phyloP scores from a whole-genome alignment of 2,888 invertebrate genomes.

The Anthrax anthrax region DNA sequence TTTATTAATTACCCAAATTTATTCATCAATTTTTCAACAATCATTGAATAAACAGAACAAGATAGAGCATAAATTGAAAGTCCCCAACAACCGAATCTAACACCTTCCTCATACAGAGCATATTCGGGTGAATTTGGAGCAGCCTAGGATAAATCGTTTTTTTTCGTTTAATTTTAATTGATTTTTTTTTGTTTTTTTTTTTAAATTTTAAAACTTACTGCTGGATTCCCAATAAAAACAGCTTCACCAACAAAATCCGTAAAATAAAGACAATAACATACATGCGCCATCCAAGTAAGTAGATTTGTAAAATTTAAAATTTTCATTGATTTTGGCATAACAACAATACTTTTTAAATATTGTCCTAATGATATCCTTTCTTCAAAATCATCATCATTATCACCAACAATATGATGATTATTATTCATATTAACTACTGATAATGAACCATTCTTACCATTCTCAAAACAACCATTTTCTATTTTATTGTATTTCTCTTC shows the following conservation, averaged over 20 bases:
- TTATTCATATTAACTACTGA: constrained; percentile 1
- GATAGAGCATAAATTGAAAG: constrained; percentile 35
- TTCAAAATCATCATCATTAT: constrained; percentile 11
- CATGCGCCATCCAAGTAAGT: constrained; percentile 50
- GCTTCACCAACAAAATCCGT: constrained; percentile 53
- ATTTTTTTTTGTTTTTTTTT: too few relatives aligned
- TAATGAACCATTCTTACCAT: neutral
- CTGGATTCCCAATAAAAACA: constrained; percentile 42
- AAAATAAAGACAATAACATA: constrained; percentile 52
- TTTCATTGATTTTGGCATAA: constrained; percentile 43
- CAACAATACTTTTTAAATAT: constrained; percentile 40
- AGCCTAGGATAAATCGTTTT: constrained; percentile 16
- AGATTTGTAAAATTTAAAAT: constrained; percentile 46
- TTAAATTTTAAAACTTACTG: constrained; percentile 19
- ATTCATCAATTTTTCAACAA: constrained; percentile 30
- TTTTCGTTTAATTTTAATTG: too few relatives aligned
- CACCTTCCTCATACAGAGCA: constrained; percentile 28
- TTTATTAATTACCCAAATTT: constrained; percentile 30
- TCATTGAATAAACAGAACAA: constrained; percentile 32
- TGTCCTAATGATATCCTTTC: constrained; percentile 22
- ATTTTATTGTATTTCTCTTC: neutral
- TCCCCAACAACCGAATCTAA: constrained; percentile 35
- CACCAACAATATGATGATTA: neutral
- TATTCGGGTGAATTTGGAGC: constrained; percentile 17
- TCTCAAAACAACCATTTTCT: neutral